Base-by-base conservation (phyloP, 2,888 invertebrate genomes). In the Drosophila dives region DNA sequence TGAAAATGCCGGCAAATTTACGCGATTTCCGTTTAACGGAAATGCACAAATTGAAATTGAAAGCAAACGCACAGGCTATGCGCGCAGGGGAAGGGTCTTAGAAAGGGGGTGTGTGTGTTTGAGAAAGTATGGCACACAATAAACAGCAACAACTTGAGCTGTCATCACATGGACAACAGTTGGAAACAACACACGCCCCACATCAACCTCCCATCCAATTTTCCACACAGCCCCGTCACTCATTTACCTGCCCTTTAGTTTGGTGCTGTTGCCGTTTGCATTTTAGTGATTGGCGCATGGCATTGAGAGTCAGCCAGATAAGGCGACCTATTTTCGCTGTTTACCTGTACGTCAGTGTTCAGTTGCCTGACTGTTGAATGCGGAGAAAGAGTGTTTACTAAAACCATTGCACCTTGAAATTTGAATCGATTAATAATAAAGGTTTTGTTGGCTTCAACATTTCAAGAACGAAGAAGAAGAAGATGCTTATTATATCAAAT, bases 11-110 rank as follows among this genome's bases (percentile, higher is more conserved):
- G 89, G 89, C 86, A 79, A 86, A 85, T 85, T 85, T 85, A 79
- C 85, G 85, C 86, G 86, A 86, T 86, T 89, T 85, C 84, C 84
- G 84, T 77, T 86, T 79, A 76, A 89, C 89, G 89, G 85, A 85
- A 86, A 89, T 89, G 85, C 86, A 89, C 86, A 89, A 88, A 85
- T 83, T 89, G 86, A 85, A 86, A 74, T 86, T 78, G 84, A 74
- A 73, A 68, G 77, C 80, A 64, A 70, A 66, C 50, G 68, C 40
- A 26, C 51, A 65, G 65, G 38, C 26, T 20, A 61, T 20, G 49
- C 2, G 45, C n/a, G 17, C 15, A 15, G 38, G n/a, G 2, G 20
- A n/a, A 5, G 29, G 32, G 23, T 3, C 17, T 20, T 10, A 3
- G 4, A 3, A 11, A 23, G 11, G 32, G 20, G 1, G 11, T n/a